These are phyloP conservation scores for Ypsolopha scabrella DNA, from an alignment of 2,888 invertebrate species.

Conservation along the genomic window DNA sequence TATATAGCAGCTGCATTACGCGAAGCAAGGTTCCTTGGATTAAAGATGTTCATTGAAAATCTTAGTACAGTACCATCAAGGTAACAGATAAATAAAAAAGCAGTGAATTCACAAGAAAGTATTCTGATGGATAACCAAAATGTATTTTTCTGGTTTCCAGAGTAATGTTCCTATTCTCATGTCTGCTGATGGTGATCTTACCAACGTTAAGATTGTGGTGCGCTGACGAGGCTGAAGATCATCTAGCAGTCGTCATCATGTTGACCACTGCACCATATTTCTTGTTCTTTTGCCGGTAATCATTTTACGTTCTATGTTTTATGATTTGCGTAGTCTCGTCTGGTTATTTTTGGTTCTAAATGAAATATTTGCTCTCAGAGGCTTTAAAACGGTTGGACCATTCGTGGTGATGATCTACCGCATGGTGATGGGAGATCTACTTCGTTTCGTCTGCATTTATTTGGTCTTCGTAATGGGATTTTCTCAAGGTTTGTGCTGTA, in stretches of 20 bases:
- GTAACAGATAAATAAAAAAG: constrained; percentile 15
- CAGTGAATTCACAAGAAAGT: not conserved
- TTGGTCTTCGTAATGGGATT: constrained; percentile 97
- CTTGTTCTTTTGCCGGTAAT: constrained; percentile 93
- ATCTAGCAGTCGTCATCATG: constrained; percentile 93
- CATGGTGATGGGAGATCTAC: constrained; percentile 96
- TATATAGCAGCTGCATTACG: constrained; percentile 88
- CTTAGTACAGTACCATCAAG: constrained; percentile 76
- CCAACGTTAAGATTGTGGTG: constrained; percentile 89
- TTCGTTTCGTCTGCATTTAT: constrained; percentile 96
- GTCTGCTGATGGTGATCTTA: constrained; percentile 87
- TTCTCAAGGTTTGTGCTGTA: constrained; percentile 89
- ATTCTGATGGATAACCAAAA: not conserved
- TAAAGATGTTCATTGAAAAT: constrained; percentile 95
- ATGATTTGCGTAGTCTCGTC: too few relatives aligned
- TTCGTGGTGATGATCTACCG: constrained; percentile 99
- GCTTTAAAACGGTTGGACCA: constrained; percentile 97
- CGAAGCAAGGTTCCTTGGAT: constrained; percentile 92
- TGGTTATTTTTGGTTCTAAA: not conserved
- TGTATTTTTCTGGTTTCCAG: constrained; percentile 37
- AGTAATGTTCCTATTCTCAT: constrained; percentile 95
- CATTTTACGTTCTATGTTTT: not conserved
- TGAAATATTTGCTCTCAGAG: constrained; percentile 67
- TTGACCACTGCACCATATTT: constrained; percentile 96
- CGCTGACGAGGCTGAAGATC: constrained; percentile 88